Conservation (phyloP, 2,113 vertebrate species). For the Phaethon lepturus region DNA sequence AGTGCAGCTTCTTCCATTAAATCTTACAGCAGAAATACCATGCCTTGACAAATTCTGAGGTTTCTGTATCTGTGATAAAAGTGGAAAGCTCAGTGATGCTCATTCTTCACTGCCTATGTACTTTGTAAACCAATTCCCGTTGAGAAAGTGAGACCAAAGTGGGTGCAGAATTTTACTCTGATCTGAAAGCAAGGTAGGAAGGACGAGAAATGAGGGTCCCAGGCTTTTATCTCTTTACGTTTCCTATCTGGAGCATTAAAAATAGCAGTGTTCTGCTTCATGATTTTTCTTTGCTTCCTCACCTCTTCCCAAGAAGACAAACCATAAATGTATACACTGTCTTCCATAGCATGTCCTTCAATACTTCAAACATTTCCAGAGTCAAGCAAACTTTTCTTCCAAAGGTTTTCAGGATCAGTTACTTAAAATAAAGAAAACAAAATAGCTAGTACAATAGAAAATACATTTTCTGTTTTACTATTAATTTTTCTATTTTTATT, state of each 20-base stretch:
- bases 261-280: background rate
- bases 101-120: background rate
- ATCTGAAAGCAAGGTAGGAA: background rate
- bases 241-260: background rate
- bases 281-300: conserved; percentile 13
- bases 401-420: background rate
- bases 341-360: background rate
- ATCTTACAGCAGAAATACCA: conserved; percentile 16
- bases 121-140: background rate
- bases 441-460: background rate
- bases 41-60: conserved; percentile 15
- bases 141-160: background rate
- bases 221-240: background rate
- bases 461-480: too few species aligned
- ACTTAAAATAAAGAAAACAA: background rate
- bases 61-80: conserved; percentile 32
- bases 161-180: background rate
- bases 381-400: background rate
- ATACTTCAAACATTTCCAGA: background rate
- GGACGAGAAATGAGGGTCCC: background rate
- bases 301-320: background rate
- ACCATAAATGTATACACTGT: background rate
- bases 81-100: background rate
- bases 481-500: too few species aligned
- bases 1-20: conserved; percentile 16